These are phyloP conservation scores for Pyralis farinalis DNA, from an alignment of 2,888 invertebrate species.

Conservation along the genomic window DNA sequence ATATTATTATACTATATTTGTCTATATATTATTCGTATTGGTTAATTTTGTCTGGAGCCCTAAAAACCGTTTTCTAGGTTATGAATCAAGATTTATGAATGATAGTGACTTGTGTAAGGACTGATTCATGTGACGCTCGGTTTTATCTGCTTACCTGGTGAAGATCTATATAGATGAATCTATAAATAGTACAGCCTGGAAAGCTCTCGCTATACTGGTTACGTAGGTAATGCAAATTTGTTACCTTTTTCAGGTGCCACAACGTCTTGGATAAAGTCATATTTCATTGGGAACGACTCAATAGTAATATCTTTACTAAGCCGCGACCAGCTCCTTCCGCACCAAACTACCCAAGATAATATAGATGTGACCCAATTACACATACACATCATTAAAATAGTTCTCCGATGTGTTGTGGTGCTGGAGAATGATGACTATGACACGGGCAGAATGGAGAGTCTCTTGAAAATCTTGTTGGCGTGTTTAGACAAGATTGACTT, in stretches of 20 bases:
- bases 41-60: too few species aligned
- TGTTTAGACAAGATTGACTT: conserved; percentile 64
- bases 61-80: too few species aligned
- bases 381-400: conserved; percentile 59
- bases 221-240: too few species aligned
- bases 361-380: conserved; percentile 63
- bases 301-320: conserved; percentile 53
- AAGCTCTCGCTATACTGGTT: too few species aligned
- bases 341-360: conserved; percentile 54
- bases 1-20: too few species aligned
- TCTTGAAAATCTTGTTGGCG: conserved; percentile 59
- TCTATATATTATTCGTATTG: too few species aligned
- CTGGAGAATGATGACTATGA: conserved; percentile 45
- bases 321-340: conserved; percentile 53
- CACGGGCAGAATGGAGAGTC: conserved; percentile 48
- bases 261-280: conserved; percentile 55
- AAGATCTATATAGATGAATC: too few species aligned
- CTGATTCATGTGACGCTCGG: too few species aligned
- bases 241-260: conserved; percentile 31
- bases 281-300: conserved; percentile 57
- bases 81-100: too few species aligned
- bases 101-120: too few species aligned
- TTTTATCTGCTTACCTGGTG: too few species aligned
- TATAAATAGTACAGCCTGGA: too few species aligned
- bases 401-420: conserved; percentile 46